phyloP scores from a whole-genome alignment of 1,140 invertebrate species.

The Drosophila sturtevanti region DNA sequence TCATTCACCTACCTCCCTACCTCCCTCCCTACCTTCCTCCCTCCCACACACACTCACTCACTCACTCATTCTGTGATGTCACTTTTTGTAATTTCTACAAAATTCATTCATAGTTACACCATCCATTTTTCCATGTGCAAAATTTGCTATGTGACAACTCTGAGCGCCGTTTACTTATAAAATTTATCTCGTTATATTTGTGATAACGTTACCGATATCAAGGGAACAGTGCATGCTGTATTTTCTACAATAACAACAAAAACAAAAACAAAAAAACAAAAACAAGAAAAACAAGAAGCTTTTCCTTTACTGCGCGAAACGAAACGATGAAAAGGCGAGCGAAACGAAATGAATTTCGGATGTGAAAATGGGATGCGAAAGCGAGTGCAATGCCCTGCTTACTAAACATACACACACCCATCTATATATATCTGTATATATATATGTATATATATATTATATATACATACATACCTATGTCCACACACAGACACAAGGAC shows the following conservation, averaged over 20 bases:
- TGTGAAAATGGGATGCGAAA: constrained; percentile 45
- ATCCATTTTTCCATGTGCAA: not conserved
- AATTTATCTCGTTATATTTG: constrained; percentile 70
- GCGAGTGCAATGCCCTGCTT: constrained; percentile 81
- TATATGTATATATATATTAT: not conserved
- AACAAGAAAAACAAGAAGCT: constrained; percentile 51
- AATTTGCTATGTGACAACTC: constrained; percentile 50
- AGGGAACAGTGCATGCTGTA: constrained; percentile 28
- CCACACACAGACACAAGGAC: constrained; percentile 17
- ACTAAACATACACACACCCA: constrained; percentile 46
- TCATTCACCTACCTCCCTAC: no score
- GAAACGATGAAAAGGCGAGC: constrained; percentile 7
- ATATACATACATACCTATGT: constrained; percentile 23
- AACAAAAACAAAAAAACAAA: not conserved
- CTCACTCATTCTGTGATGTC: no score
- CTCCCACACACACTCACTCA: no score
- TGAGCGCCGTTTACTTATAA: constrained; percentile 61
- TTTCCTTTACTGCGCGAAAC: constrained; percentile 42
- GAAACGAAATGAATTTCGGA: constrained; percentile 52
- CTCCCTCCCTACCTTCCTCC: no score
- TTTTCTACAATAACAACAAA: not conserved
- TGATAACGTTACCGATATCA: constrained; percentile 23
- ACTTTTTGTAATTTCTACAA: not conserved
- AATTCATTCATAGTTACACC: constrained; percentile 12
- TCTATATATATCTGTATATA: not conserved